Percentiles rank a stretch among this genome's conserved stretches.
Conservation (phyloP, 2,113 vertebrate species). For the Craseonycteris thonglongyai region DNA sequence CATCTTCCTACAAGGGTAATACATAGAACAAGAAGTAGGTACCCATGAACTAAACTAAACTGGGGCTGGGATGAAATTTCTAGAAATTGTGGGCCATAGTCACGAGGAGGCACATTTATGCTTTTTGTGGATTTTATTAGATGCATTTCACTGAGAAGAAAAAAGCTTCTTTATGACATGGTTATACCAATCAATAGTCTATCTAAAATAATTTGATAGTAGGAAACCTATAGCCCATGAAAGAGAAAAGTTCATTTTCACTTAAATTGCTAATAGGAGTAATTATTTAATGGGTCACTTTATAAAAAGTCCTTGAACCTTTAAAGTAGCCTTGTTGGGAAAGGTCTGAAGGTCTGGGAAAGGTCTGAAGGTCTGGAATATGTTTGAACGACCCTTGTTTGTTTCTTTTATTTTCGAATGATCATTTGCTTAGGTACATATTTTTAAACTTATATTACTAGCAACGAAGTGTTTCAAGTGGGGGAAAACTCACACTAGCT, state of each 20-base stretch:
- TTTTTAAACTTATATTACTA: slow-evolving; percentile 42
- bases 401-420: slow-evolving; percentile 51
- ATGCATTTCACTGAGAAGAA: slow-evolving; percentile 26
- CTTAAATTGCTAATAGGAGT: not conserved
- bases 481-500: slow-evolving; percentile 12
- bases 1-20: not conserved
- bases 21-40: not conserved
- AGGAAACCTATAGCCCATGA: not conserved
- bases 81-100: not conserved
- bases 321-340: slow-evolving; percentile 38
- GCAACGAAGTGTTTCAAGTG: slow-evolving; percentile 2
- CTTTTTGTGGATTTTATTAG: slow-evolving; percentile 29
- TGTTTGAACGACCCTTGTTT: not conserved
- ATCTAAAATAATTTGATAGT: slow-evolving; percentile 15
- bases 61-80: not conserved
- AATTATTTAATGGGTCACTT: not conserved
- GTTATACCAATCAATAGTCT: not conserved
- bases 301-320: not conserved
- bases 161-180: not conserved
- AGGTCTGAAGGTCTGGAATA: slow-evolving; percentile 16
- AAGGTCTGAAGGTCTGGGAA: slow-evolving; percentile 9
- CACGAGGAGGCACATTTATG: not conserved
- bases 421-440: slow-evolving; percentile 38
- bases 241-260: slow-evolving; percentile 30
- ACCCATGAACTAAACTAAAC: not conserved